Evolutionary conservation across 2,113 vertebrate genomes (phyloP).

Genomic region (Nesogale talazaci): DNA sequence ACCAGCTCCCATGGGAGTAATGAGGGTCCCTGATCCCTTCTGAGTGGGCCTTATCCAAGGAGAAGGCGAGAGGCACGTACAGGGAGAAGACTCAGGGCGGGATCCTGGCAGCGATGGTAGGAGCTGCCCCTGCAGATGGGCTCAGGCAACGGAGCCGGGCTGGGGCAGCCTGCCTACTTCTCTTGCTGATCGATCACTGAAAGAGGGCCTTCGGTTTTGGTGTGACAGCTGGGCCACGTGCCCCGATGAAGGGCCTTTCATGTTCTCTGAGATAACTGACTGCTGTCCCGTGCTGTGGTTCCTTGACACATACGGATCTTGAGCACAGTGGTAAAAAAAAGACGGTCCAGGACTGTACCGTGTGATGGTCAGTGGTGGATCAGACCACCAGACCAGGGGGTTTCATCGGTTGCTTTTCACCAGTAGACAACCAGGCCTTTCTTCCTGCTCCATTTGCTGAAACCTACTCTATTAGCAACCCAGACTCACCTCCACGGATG

Average conservation of each 20-base stretch:
- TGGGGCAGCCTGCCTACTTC: rapidly evolving
- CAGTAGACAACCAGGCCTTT: not conserved
- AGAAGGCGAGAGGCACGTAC: not conserved
- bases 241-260: rapidly evolving
- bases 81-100: not conserved
- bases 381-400: not conserved
- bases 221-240: not conserved
- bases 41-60: not conserved
- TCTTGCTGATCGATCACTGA: rapidly evolving
- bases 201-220: rapidly evolving
- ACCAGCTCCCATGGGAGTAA: not conserved
- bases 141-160: rapidly evolving
- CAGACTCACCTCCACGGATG: not conserved
- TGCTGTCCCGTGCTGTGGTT: not conserved
- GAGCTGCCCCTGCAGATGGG: rapidly evolving
- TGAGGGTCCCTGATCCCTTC: not conserved
- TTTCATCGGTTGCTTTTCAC: not conserved
- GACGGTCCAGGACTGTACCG: not conserved
- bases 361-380: not conserved
- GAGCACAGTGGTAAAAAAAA: not conserved
- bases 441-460: not conserved
- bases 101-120: not conserved
- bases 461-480: not conserved
- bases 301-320: not conserved
- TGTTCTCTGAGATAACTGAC: not conserved